phyloP scores from a whole-genome alignment of 2,797 vertebrate species.

The Lerista edwardsae region DNA sequence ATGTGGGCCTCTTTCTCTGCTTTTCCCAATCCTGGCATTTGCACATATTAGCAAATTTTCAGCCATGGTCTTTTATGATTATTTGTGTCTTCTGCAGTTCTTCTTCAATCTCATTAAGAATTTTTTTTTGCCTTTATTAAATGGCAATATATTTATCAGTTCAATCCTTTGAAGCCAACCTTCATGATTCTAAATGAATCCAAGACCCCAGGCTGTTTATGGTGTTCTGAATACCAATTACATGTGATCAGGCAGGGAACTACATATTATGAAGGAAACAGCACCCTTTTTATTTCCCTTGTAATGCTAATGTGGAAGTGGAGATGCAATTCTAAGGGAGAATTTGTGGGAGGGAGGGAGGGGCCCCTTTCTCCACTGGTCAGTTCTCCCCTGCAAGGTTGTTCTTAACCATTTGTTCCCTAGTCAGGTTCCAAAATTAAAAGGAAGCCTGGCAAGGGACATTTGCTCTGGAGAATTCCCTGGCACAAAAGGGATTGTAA shows the following conservation, averaged over 20 bases:
- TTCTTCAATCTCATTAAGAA: neutral
- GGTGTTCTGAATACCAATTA: neutral
- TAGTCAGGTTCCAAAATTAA: neutral
- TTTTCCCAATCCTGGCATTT: neutral
- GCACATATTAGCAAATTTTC: neutral
- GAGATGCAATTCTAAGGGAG: neutral
- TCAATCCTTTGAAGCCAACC: neutral
- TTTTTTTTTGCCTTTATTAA: neutral
- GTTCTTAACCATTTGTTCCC: neutral
- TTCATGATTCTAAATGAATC: slow-evolving; percentile 6
- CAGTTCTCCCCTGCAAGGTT: neutral
- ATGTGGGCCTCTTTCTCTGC: neutral
- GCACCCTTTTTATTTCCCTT: neutral
- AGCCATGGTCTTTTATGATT: neutral
- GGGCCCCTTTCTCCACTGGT: neutral
- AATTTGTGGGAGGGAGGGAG: neutral
- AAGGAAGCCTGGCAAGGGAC: no score
- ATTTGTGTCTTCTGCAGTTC: neutral
- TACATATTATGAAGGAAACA: neutral
- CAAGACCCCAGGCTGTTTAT: slow-evolving; percentile 2
- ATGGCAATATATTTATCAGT: neutral
- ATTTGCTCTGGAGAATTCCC: no score
- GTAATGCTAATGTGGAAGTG: neutral
- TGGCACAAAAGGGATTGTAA: no score
- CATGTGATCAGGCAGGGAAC: neutral